Evolutionary conservation across 2,113 vertebrate genomes (phyloP).

Genomic region (Pseudorhombus dupliciocellatus): DNA sequence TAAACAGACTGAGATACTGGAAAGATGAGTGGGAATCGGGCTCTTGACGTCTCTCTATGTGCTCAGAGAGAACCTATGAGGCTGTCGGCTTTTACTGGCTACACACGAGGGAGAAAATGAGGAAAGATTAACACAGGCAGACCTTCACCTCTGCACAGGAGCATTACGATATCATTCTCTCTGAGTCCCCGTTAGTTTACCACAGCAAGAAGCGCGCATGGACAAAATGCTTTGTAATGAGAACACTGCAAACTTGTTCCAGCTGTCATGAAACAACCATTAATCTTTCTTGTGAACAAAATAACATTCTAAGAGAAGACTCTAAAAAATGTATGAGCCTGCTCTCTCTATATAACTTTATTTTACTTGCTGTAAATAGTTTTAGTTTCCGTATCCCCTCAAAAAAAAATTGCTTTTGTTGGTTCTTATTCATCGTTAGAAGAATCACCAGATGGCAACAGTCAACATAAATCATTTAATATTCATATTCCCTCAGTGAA

Average conservation of each 20-base stretch:
- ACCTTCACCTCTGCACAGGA: not conserved
- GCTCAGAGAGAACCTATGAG: not conserved
- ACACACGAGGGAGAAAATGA: not conserved
- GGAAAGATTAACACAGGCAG: not conserved
- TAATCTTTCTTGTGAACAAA: not conserved
- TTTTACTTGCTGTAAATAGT: too few relatives aligned
- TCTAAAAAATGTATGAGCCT: too few relatives aligned
- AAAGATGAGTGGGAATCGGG: conserved; percentile 56
- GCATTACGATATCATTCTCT: not conserved
- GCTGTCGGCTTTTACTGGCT: conserved; percentile 1
- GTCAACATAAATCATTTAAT: too few relatives aligned
- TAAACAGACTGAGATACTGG: conserved; percentile 68
- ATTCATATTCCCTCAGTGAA: too few relatives aligned
- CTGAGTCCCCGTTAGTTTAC: not conserved
- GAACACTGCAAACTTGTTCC: not conserved
- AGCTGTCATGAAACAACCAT: not conserved
- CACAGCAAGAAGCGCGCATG: not conserved
- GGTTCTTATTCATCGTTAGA: too few relatives aligned
- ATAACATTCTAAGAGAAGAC: too few relatives aligned
- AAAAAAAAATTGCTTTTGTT: too few relatives aligned
- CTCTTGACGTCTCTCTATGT: conserved; percentile 19
- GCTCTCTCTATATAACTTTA: too few relatives aligned
- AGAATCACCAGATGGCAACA: too few relatives aligned
- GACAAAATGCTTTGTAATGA: too few relatives aligned
- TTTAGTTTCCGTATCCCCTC: too few relatives aligned